phyloP scores from a whole-genome alignment of 2,797 vertebrate genomes.

The Rhynchonycteris naso region DNA sequence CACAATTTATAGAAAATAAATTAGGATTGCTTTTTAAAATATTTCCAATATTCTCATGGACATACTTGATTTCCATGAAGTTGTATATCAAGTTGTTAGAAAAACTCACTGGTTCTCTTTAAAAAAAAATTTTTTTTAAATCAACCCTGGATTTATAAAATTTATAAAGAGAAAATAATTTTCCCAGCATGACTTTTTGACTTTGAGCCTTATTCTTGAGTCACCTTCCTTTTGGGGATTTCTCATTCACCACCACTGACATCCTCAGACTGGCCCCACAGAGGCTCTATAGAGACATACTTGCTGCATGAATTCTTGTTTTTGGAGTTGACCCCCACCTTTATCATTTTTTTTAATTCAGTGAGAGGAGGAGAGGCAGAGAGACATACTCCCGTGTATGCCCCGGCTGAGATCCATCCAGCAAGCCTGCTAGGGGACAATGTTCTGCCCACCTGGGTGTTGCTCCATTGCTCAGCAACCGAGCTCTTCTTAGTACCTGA shows the following conservation, averaged over 20 bases:
- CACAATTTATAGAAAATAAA: slow-evolving; percentile 35
- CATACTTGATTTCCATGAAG: neutral
- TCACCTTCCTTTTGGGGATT: neutral
- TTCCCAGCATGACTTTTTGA: neutral
- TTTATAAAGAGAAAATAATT: neutral
- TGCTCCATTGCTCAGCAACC: too few relatives aligned
- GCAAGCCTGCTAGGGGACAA: too few relatives aligned
- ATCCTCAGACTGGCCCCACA: neutral
- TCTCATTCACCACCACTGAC: neutral
- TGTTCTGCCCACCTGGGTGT: too few relatives aligned
- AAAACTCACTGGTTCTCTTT: neutral
- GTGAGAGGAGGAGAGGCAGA: too few relatives aligned
- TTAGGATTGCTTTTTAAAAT: neutral
- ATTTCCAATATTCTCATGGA: neutral
- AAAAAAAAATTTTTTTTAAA: neutral
- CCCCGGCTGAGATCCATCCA: too few relatives aligned
- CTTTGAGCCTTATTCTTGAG: neutral
- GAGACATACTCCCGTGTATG: too few relatives aligned
- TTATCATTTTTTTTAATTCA: too few relatives aligned
- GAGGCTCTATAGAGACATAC: neutral
- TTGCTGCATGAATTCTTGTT: neutral
- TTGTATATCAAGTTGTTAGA: neutral
- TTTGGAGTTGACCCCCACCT: neutral
- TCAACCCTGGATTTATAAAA: neutral
- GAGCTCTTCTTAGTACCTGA: too few relatives aligned